Percentiles rank a stretch among this genome's conserved stretches.
Conservation (phyloP, 2,888 invertebrate species). For the Cryptus armator region DNA sequence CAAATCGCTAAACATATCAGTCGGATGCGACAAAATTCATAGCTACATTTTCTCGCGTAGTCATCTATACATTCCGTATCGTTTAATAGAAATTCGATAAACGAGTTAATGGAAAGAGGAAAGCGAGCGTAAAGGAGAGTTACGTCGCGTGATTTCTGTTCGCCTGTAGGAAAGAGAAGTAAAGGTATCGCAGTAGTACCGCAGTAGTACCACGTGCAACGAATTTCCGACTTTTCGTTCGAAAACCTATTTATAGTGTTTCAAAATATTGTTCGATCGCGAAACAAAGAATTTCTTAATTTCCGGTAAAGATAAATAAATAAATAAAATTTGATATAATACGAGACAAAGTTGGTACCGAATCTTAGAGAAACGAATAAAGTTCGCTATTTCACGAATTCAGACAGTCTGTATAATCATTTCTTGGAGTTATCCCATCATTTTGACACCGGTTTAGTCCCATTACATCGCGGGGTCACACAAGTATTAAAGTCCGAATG, state of each 20-base stretch:
- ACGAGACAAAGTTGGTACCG: no score
- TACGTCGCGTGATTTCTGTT: slow-evolving; percentile 24
- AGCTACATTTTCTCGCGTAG: background rate
- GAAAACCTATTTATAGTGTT: background rate
- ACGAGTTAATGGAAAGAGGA: slow-evolving; percentile 45
- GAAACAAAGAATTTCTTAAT: no score
- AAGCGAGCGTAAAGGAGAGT: slow-evolving; percentile 39
- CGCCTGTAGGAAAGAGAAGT: background rate
- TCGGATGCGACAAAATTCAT: no score
- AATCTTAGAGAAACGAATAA: no score
- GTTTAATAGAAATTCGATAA: slow-evolving; percentile 39
- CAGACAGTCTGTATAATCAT: no score
- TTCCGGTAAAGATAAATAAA: no score
- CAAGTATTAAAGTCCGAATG: background rate
- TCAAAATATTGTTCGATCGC: no score
- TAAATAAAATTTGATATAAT: no score
- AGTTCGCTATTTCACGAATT: no score
- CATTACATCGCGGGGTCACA: background rate
- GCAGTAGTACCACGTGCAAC: slow-evolving; percentile 1
- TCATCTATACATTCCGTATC: background rate
- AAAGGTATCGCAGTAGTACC: background rate
- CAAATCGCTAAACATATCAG: no score
- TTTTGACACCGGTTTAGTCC: no score
- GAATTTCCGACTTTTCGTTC: slow-evolving; percentile 47
- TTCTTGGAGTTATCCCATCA: no score